Evolutionary conservation across 1,140 invertebrate genomes (phyloP).

Genomic region (Chionoecetes opilio): DNA sequence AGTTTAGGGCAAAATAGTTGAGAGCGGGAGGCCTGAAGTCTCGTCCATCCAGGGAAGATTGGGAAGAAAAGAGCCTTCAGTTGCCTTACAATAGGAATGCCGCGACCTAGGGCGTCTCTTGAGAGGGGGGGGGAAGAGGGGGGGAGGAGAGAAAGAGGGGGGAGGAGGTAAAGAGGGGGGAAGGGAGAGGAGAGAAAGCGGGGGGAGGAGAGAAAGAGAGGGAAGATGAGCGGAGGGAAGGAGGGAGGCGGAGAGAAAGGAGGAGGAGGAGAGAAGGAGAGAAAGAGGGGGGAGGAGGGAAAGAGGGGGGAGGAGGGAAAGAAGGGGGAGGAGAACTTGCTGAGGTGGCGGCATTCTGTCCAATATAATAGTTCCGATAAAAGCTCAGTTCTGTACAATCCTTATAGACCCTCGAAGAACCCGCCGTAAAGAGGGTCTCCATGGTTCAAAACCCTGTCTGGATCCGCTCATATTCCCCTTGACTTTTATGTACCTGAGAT

Average conservation of each 20-base stretch:
- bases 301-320: not conserved
- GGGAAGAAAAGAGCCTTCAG: not conserved
- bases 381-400: not conserved
- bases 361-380: conserved; percentile 21
- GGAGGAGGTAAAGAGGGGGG: not conserved
- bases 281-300: not conserved
- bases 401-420: not conserved
- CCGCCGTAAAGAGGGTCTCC: not conserved
- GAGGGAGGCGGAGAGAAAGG: not conserved
- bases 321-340: not conserved
- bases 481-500: not conserved
- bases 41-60: not conserved
- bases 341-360: not conserved
- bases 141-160: not conserved
- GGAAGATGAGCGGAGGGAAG: not conserved
- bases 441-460: not conserved
- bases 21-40: not conserved
- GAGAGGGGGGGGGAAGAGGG: not conserved
- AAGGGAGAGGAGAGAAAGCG: not conserved
- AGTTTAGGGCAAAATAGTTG: not conserved
- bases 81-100: not conserved
- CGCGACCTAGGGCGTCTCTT: not conserved
- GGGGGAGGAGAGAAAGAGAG: not conserved
- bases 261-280: not conserved
- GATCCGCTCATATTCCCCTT: not conserved